Conservation (phyloP, 64 coral and sea anemone genomes). For the Pocillopora damicornis region DNA sequence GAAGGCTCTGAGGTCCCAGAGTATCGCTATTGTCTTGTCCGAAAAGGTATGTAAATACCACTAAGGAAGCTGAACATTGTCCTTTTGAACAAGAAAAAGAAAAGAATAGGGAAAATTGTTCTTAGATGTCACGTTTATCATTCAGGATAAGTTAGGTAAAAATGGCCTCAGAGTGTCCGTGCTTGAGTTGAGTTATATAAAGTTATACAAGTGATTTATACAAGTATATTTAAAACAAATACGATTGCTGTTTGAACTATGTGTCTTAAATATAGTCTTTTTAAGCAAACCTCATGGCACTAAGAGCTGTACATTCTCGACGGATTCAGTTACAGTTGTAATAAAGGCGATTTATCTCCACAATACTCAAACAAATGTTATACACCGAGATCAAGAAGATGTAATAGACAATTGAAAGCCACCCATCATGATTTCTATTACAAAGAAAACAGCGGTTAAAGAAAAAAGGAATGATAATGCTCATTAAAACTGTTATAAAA, state of each 20-base stretch:
- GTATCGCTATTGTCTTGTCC: no score
- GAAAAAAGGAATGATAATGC: neutral
- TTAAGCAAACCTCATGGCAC: slow-evolving; percentile 7
- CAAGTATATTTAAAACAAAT: neutral
- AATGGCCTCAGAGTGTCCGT: no score
- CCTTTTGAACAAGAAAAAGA: no score
- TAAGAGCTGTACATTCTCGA: no score
- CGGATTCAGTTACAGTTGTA: no score
- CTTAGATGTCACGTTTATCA: no score
- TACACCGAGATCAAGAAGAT: neutral
- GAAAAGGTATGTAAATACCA: no score
- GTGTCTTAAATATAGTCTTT: neutral
- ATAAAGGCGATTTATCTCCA: slow-evolving; percentile 14
- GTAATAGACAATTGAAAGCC: neutral
- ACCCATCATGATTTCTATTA: neutral
- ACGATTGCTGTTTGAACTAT: neutral
- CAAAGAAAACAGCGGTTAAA: slow-evolving; percentile 17
- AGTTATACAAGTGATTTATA: no score
- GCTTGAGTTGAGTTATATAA: no score
- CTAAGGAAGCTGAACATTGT: no score
- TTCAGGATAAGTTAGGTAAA: no score
- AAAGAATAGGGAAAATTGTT: no score
- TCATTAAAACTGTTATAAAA: neutral
- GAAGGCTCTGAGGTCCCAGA: neutral
- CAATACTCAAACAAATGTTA: neutral